Percentiles rank a stretch among this genome's conserved stretches.
These are phyloP conservation scores for roundworm (Caenorhabditis elegans) DNA, from an alignment of 1,140 invertebrate genomes.

Conservation along the genomic window WBcel235 BX284605.5:18607001-18607500, in stretches of 20 bases:
- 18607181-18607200: constrained; percentile 16
- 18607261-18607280: too few species aligned
- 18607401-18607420: background rate
- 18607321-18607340: constrained; percentile 46
- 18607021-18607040: constrained; percentile 36
- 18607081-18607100: constrained; percentile 45
- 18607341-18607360: constrained; percentile 44
- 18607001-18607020: too few species aligned
- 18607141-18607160: constrained; percentile 46
- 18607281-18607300: constrained; percentile 30
- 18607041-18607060: constrained; percentile 42
- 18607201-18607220: constrained; percentile 46
- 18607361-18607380: constrained; percentile 42
- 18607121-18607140: constrained; percentile 47
- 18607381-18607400: constrained; percentile 45
- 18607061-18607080: constrained; percentile 47
- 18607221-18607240: too few species aligned
- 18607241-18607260: too few species aligned
- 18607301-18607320: constrained; percentile 6
- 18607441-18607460: background rate
- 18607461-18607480: constrained; percentile 38
- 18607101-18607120: constrained; percentile 48
- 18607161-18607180: constrained; percentile 42
- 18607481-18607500: constrained; percentile 40
- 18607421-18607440: background rate